Evolutionary conservation across 1,140 invertebrate genomes (phyloP).

Genomic region (Drosophila triauraria): DNA sequence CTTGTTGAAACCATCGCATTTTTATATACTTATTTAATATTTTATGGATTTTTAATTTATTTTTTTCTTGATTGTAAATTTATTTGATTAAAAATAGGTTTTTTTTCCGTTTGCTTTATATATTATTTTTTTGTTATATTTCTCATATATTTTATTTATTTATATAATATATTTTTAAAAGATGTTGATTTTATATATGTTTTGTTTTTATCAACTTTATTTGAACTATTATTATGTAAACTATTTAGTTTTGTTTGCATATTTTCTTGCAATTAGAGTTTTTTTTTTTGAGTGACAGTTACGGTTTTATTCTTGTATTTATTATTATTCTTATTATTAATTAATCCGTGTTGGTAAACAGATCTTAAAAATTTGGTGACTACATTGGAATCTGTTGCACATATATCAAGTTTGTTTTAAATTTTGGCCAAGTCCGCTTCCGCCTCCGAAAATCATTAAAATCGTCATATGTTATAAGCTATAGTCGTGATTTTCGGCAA

Average conservation of each 20-base stretch:
- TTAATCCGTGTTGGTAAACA: no score
- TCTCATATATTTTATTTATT: conserved; percentile 1
- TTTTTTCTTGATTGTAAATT: background rate
- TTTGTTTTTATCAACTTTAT: background rate
- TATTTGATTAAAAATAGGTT: background rate
- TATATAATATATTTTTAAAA: background rate
- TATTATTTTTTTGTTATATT: background rate
- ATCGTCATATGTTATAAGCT: no score
- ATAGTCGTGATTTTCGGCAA: no score
- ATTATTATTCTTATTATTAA: no score
- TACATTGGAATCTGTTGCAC: no score
- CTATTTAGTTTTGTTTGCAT: background rate
- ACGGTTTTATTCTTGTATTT: background rate
- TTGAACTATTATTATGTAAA: background rate
- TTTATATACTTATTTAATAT: background rate
- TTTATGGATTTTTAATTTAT: conserved; percentile 1
- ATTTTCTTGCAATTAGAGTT: no score
- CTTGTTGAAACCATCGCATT: conserved; percentile 5
- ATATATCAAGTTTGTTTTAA: no score
- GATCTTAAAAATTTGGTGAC: no score
- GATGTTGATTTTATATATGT: background rate
- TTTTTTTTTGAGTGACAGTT: background rate
- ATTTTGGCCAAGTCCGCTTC: no score
- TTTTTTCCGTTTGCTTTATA: background rate
- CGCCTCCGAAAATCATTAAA: no score